Conservation (phyloP, 2,113 vertebrate genomes). For the Hystrix brachyura region DNA sequence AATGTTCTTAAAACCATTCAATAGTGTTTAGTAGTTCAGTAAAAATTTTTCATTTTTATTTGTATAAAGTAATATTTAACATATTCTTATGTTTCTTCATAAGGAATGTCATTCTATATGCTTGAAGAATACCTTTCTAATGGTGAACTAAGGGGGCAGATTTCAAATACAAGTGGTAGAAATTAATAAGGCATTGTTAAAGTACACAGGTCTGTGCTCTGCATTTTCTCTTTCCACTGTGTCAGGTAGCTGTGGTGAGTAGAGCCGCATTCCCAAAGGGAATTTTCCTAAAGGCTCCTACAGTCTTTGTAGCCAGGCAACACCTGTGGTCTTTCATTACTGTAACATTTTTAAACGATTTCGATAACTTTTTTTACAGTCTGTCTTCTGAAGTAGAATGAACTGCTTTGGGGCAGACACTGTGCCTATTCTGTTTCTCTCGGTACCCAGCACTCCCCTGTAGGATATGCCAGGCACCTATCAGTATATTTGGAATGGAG, state of each 20-base stretch:
- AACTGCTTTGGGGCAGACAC: background rate
- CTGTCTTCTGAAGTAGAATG: background rate
- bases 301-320: background rate
- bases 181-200: background rate
- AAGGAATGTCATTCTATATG: background rate
- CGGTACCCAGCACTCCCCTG: background rate
- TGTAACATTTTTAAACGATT: background rate
- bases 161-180: background rate
- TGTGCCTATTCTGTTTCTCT: background rate
- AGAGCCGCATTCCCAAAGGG: accelerated
- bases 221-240: background rate
- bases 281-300: background rate
- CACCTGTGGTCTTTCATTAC: background rate
- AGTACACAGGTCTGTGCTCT: background rate
- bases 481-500: background rate
- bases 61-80: background rate
- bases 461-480: background rate
- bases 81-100: background rate
- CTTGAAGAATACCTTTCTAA: background rate
- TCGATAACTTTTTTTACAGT: background rate
- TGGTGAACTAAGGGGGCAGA: background rate
- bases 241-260: accelerated
- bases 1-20: background rate
- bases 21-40: background rate
- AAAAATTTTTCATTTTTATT: background rate